A percentile compares a stretch with the other conserved stretches of the same genome.
These are phyloP conservation scores for Saccostrea echinata DNA, from an alignment of 1,140 invertebrate genomes.

Conservation along the genomic window DNA sequence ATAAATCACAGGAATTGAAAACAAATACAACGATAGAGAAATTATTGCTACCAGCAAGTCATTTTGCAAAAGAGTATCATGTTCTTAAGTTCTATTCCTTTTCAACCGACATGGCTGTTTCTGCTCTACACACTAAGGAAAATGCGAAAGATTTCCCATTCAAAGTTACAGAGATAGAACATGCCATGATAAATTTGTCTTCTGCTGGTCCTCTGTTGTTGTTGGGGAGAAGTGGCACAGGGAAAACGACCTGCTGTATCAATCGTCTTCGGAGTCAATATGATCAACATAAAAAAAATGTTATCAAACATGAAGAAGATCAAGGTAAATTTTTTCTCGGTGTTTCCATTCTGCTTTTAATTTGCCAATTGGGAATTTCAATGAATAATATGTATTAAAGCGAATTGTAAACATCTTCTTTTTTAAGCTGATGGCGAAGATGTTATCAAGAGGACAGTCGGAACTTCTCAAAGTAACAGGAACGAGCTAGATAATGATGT, in stretches of 20 bases:
- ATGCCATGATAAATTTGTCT: slow-evolving; percentile 59
- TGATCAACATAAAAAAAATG: not conserved
- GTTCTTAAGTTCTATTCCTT: slow-evolving; percentile 64
- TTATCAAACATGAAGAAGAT: not conserved
- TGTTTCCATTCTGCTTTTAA: not conserved
- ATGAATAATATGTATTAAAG: too few species aligned
- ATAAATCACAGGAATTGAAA: not conserved
- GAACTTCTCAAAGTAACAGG: too few species aligned
- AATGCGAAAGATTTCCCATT: slow-evolving; percentile 61
- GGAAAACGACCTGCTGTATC: slow-evolving; percentile 60
- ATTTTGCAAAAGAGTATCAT: slow-evolving; percentile 58
- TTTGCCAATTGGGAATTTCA: too few species aligned
- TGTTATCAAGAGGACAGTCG: not conserved
- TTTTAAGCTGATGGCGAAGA: not conserved
- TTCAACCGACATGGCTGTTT: slow-evolving; percentile 47
- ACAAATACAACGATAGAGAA: not conserved
- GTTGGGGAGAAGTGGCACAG: slow-evolving; percentile 65
- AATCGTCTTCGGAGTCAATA: slow-evolving; percentile 53
- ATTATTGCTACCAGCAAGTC: slow-evolving; percentile 49
- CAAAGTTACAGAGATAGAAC: slow-evolving; percentile 62
- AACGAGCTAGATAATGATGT: slow-evolving; percentile 9
- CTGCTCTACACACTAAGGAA: slow-evolving; percentile 37
- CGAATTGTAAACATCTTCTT: too few species aligned
- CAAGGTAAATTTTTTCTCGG: not conserved
- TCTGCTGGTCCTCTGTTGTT: slow-evolving; percentile 54